A percentile compares a stretch with the other conserved stretches of the same genome.
Conservation (phyloP, 1,140 invertebrate genomes). For the Ylistrum balloti region DNA sequence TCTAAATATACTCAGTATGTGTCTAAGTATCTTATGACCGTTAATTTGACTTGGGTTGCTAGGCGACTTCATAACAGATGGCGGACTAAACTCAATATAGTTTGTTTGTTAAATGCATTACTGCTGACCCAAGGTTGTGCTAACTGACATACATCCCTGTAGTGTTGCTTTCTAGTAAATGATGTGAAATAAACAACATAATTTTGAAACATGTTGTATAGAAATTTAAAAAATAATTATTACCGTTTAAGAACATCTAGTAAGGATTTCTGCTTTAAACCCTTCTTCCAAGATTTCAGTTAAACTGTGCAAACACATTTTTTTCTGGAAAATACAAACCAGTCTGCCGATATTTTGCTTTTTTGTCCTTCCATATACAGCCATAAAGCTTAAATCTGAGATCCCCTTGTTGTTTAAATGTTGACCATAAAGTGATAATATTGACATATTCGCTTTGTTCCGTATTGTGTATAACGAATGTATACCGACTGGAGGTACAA, state of each 20-base stretch:
- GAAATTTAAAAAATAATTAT: not conserved
- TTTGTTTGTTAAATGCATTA: too few relatives aligned
- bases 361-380: not conserved
- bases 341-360: not conserved
- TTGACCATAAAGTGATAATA: not conserved
- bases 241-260: not conserved
- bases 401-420: not conserved
- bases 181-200: too few relatives aligned
- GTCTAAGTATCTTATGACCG: too few relatives aligned
- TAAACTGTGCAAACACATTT: not conserved
- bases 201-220: too few relatives aligned
- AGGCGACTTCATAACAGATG: too few relatives aligned
- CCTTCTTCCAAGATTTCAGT: not conserved
- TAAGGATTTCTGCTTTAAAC: not conserved
- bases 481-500: not conserved
- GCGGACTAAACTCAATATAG: too few relatives aligned
- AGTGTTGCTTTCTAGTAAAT: too few relatives aligned
- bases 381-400: not conserved
- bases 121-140: too few relatives aligned
- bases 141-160: too few relatives aligned
- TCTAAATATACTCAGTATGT: too few relatives aligned
- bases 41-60: too few relatives aligned
- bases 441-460: conserved; percentile 20
- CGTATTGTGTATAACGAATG: not conserved
- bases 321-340: not conserved